These are phyloP conservation scores for Jaculus jaculus DNA, from an alignment of 2,113 vertebrate species.

Conservation along the genomic window DNA sequence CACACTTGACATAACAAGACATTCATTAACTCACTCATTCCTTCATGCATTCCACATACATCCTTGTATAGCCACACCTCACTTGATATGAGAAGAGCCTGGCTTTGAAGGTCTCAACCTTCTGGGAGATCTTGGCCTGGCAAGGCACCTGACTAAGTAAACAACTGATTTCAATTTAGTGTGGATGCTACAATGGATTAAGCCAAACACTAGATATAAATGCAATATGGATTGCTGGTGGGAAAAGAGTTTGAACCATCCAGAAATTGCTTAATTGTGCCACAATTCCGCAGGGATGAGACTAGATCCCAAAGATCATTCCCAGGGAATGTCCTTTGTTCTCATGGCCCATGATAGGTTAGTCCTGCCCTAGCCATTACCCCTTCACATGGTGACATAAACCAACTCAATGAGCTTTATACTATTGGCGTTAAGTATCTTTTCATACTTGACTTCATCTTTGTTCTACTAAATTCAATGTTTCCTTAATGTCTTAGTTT, in stretches of 20 bases:
- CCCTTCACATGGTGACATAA: not conserved
- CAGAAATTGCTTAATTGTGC: too few relatives aligned
- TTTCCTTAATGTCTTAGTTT: not conserved
- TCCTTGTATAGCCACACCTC: not conserved
- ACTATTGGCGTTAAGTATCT: not conserved
- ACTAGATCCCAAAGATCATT: not conserved
- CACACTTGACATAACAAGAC: not conserved
- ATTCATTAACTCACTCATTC: not conserved
- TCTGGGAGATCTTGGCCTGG: not conserved
- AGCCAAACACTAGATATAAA: not conserved
- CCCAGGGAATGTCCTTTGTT: not conserved
- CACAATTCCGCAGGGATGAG: not conserved
- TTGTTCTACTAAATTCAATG: not conserved
- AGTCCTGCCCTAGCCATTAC: not conserved
- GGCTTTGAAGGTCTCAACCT: not conserved
- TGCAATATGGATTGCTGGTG: not conserved
- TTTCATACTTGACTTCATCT: not conserved
- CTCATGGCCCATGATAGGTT: not conserved
- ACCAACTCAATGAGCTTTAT: not conserved
- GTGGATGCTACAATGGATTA: rapidly evolving
- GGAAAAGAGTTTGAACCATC: not conserved
- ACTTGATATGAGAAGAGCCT: not conserved
- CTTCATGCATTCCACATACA: not conserved
- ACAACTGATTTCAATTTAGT: not conserved
- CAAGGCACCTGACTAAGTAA: not conserved